Base-by-base conservation (phyloP, 2,888 invertebrate genomes). In the Coecobrya sp. region DNA sequence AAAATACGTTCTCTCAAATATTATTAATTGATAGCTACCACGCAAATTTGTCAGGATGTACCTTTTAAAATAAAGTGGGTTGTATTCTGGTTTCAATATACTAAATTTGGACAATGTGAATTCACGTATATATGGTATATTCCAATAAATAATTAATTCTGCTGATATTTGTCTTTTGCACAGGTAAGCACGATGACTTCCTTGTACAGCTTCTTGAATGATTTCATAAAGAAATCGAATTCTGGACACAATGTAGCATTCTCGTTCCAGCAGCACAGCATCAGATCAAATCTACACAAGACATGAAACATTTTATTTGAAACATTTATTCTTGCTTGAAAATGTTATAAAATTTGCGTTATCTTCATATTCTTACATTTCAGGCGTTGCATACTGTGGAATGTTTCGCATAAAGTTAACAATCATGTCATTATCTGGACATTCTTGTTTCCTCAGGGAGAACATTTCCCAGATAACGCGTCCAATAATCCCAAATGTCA, bases 181-280 rank as follows among this genome's bases (percentile, higher is more conserved):
- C 65, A 0, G 19, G 36, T 36, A 42, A 8, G 1, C 8, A n/a
- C n/a, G 27, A 88, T 59, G 25, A 88, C 62, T 59, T 62, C 89
- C 82, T 68, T 82, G 55, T 52, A 59, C 13, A 89, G 30, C 10
- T 89, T 30, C 55, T 55, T 89, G 68, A 82, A 89, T 0, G 52
- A 49, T 49, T 89, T 89, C 1, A 49, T 25, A 45, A 90, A 86
- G 22, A 90, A 76, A 45, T 90, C 85, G 36, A 90, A 90, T 49
- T 90, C 90, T 62, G 90, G 90, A 55, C 76, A 76, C 0, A 86
- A 22, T n/a, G 90, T 90, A 19, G 22, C 76, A 30, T 90, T 70
- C n/a, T 90, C 90, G 19, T 76, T 90, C 90, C 90, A 90, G 30
- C 90, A 86, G n/a, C 52, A 70, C 3, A 90, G 13, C n/a, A 90